Conservation (phyloP, 2,797 vertebrate genomes). For the Cuculus canorus region DNA sequence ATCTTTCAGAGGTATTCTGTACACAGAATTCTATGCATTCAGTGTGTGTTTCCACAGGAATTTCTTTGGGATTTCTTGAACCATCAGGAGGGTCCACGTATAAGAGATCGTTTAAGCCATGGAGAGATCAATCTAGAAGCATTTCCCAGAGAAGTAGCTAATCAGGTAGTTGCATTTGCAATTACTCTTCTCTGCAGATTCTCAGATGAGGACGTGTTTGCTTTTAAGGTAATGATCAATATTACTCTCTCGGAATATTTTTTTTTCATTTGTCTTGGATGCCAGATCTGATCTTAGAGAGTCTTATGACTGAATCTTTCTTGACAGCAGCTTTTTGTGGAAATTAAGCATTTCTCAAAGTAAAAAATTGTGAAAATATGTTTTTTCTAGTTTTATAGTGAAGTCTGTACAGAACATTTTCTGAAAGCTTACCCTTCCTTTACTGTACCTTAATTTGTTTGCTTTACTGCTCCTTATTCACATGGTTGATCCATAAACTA, state of each 20-base stretch:
- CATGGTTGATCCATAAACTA: neutral
- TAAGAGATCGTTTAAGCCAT: slow-evolving; percentile 81
- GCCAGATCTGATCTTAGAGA: neutral
- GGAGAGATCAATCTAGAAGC: slow-evolving; percentile 72
- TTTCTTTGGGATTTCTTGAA: slow-evolving; percentile 84
- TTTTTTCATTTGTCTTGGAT: neutral
- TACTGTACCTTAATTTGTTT: neutral
- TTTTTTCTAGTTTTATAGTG: neutral
- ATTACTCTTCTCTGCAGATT: slow-evolving; percentile 70
- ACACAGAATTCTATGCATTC: neutral
- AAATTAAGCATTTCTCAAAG: neutral
- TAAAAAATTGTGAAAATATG: neutral
- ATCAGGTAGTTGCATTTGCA: slow-evolving; percentile 75
- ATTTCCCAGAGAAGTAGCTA: slow-evolving; percentile 72
- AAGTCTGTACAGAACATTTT: neutral
- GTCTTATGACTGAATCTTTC: neutral
- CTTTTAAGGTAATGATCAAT: slow-evolving; percentile 59
- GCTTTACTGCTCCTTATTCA: neutral
- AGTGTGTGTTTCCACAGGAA: slow-evolving; percentile 66
- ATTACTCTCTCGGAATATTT: neutral
- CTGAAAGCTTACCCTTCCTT: neutral
- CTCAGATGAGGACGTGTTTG: neutral
- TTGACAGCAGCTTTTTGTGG: neutral
- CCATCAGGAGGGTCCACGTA: slow-evolving; percentile 79
- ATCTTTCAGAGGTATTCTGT: neutral